Percentiles rank a stretch among this genome's conserved stretches.
These are phyloP conservation scores for Trichonephila clavata DNA, from an alignment of 1,140 invertebrate genomes.

Conservation along the genomic window DNA sequence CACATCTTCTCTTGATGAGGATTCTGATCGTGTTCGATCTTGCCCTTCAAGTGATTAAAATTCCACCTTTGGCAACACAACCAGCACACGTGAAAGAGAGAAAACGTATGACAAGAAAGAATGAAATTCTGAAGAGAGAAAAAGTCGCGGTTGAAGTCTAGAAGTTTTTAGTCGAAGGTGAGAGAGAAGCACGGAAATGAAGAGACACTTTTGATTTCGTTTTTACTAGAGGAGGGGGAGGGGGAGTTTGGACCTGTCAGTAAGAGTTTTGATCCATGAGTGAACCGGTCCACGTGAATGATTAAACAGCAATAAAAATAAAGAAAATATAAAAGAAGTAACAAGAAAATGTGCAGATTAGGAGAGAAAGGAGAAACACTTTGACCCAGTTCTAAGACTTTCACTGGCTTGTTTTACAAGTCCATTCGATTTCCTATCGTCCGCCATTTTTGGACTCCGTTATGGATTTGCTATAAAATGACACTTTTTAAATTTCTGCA, in stretches of 20 bases:
- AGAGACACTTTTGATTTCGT: conserved; percentile 14
- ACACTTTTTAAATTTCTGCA: too few species aligned
- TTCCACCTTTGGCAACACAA: too few species aligned
- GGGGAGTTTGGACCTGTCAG: too few species aligned
- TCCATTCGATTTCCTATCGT: not conserved
- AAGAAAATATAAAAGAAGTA: not conserved
- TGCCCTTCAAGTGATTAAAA: too few species aligned
- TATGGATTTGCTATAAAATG: too few species aligned
- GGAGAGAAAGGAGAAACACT: not conserved
- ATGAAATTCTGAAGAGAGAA: not conserved
- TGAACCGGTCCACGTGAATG: conserved; percentile 15
- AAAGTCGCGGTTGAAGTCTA: not conserved
- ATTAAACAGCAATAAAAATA: not conserved
- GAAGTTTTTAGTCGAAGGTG: not conserved
- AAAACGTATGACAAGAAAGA: too few species aligned
- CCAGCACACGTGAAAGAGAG: too few species aligned
- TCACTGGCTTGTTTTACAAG: not conserved
- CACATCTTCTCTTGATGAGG: conserved; percentile 84
- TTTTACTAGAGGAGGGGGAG: not conserved
- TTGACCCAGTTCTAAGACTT: not conserved
- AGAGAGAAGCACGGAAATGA: conserved; percentile 1
- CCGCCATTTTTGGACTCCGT: not conserved
- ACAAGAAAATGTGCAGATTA: conserved; percentile 21
- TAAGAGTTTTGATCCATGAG: not conserved
- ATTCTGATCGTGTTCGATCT: not conserved